Conservation (phyloP, 2,113 vertebrate species). For the cattle (Bos taurus) region DNA sequence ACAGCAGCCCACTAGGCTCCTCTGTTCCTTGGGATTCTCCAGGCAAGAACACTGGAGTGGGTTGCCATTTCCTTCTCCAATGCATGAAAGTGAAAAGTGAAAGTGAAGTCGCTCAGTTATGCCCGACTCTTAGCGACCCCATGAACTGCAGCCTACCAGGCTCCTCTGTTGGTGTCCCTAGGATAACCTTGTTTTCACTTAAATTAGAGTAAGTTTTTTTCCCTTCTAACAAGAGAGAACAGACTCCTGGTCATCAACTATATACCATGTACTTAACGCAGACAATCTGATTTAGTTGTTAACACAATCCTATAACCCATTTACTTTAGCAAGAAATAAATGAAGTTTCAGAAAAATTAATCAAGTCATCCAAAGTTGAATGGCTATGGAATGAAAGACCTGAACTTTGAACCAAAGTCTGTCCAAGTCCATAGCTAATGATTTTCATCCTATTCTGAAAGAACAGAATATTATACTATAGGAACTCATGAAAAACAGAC, state of each 20-base stretch:
- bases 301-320: neutral
- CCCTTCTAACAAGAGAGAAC: neutral
- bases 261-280: neutral
- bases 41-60: no score
- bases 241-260: neutral
- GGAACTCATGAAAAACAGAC: neutral
- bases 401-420: neutral
- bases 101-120: no score
- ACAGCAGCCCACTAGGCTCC: no score
- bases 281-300: neutral
- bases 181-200: neutral
- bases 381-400: neutral
- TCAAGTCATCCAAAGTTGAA: neutral
- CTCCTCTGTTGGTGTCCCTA: neutral
- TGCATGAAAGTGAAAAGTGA: no score
- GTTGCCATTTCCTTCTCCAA: no score
- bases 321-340: neutral
- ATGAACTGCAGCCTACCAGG: no score
- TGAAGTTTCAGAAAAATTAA: neutral
- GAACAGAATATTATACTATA: neutral
- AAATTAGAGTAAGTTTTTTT: neutral
- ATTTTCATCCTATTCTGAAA: neutral
- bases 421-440: neutral
- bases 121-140: no score
- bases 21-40: no score